These are phyloP conservation scores for Tridacna crocea DNA, from an alignment of 2,888 invertebrate species.

Conservation along the genomic window DNA sequence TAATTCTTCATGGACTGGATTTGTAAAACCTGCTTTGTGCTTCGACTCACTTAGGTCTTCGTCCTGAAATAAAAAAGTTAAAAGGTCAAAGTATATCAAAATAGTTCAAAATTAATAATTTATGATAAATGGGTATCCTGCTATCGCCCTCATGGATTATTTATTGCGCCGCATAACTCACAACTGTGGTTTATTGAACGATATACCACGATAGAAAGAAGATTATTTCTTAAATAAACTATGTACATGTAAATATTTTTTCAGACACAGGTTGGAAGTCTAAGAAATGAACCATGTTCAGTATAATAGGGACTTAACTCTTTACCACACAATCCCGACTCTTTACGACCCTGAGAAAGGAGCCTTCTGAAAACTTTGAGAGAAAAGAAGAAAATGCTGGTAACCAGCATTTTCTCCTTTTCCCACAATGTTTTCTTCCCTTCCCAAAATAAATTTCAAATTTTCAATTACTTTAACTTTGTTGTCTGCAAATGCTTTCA, in stretches of 20 bases:
- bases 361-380: neutral
- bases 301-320: neutral
- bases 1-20: conserved; percentile 16
- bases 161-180: too few relatives aligned
- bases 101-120: too few relatives aligned
- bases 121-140: too few relatives aligned
- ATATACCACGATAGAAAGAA: too few relatives aligned
- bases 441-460: neutral
- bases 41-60: neutral
- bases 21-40: conserved; percentile 7
- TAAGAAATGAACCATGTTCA: too few relatives aligned
- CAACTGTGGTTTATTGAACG: too few relatives aligned
- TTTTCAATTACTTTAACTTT: too few relatives aligned
- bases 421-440: neutral
- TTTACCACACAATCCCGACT: neutral
- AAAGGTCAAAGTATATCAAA: neutral
- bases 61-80: neutral
- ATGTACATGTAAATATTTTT: too few relatives aligned
- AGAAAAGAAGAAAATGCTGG: neutral
- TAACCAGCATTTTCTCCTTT: neutral
- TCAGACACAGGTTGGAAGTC: too few relatives aligned
- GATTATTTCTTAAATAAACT: too few relatives aligned
- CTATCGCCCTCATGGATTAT: too few relatives aligned
- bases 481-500: too few relatives aligned
- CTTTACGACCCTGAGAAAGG: neutral